Base-by-base conservation (phyloP, 2,888 invertebrate genomes). In the Nomada fucata region DNA sequence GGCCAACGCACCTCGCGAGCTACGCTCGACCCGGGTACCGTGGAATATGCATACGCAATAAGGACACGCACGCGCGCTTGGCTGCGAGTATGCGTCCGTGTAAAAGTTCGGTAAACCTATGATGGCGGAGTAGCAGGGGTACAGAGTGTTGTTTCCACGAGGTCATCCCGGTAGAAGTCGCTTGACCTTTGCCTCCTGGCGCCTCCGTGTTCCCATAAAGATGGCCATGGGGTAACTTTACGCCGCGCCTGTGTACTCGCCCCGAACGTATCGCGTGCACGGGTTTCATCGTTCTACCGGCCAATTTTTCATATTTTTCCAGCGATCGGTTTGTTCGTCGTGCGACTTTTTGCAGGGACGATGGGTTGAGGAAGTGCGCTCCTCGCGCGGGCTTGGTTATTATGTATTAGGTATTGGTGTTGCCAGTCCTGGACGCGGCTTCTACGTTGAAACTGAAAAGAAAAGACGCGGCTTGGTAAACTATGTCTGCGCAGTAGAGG, bases 201-300 rank as follows among this genome's bases (percentile, higher is more conserved):
- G 87, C 88, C 89, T 89, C 83, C 86, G 88, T 86, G 86, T 90
- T 90, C 85, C 89, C 90, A 88, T 86, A 90, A 90, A 89, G 69
- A 79, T 86, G 84, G 79, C 85, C 79, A 81, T 77, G 60, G 84
- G 79, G 76, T 77, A 85, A 87, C 77, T 87, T 87, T 87, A 88
- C 80, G 88, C 79, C 83, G 79, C 78, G 77, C 77, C 85, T 53
- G 42, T 53, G 64, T 47, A 67, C 53, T 72, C 74, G 64, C 52
- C 67, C 74, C 71, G 47, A 18, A 60, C 42, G 68, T 64, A 71
- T 65, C 75, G 36, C 53, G 55, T 68, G 44, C 52, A 61, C 50
- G 72, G 61, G 79, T 53, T 60, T 52, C 69, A 20, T 59, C 60
- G 36, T 52, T n/a, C 53, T 0, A 0, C 44, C 20, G 13, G 18